Evolutionary conservation across 2,888 invertebrate species (phyloP).

Genomic region (Nebria salina): DNA sequence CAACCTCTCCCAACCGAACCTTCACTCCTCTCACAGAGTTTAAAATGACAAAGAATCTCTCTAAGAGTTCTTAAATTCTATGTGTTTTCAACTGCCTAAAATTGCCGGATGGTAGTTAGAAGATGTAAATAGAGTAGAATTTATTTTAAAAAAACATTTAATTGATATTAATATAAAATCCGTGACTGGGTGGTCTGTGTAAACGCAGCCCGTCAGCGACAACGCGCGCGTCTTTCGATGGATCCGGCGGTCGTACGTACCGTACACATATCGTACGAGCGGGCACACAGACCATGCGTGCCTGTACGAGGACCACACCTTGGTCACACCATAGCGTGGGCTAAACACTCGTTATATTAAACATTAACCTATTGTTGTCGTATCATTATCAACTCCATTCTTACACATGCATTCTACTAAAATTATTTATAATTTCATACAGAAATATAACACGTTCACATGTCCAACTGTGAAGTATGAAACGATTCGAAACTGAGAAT

Average conservation of each 20-base stretch:
- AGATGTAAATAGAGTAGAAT: not conserved
- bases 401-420: constrained; percentile 26
- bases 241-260: not conserved
- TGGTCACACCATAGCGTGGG: constrained; percentile 45
- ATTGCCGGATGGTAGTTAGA: too few species aligned
- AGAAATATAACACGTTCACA: not conserved
- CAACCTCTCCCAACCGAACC: not conserved
- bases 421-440: constrained; percentile 17
- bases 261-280: not conserved
- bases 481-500: too few species aligned
- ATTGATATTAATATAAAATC: constrained; percentile 32
- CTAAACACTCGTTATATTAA: constrained; percentile 47
- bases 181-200: constrained; percentile 43
- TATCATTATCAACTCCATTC: constrained; percentile 52
- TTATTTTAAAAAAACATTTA: constrained; percentile 27
- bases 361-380: constrained; percentile 49
- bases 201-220: constrained; percentile 41
- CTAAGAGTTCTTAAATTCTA: too few species aligned
- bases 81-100: too few species aligned
- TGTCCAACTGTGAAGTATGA: too few species aligned
- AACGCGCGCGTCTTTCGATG: constrained; percentile 12
- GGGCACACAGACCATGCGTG: not conserved
- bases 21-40: too few species aligned
- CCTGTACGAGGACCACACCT: not conserved
- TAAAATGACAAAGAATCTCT: too few species aligned